Evolutionary conservation across 1,140 invertebrate species (phyloP).

Genomic region (Aethina tumida): DNA sequence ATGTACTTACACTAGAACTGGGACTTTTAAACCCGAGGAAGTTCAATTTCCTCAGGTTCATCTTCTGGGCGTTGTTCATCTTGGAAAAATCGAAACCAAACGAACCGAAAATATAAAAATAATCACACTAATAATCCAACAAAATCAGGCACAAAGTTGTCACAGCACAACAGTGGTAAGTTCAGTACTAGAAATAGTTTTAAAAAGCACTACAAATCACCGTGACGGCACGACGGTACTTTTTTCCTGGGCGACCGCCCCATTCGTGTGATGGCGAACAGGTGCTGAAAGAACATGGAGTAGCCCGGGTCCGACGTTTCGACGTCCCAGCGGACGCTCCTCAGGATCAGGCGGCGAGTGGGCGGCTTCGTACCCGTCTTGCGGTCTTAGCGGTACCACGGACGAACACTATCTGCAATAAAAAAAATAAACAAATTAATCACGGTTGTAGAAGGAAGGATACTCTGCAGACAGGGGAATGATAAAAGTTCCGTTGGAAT

Average conservation of each 20-base stretch:
- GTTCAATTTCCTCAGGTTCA: slow-evolving; percentile 30
- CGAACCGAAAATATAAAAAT: too few species aligned
- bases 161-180: too few species aligned
- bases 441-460: too few species aligned
- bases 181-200: not conserved
- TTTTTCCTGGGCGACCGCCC: slow-evolving; percentile 36
- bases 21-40: slow-evolving; percentile 34
- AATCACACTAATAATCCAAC: slow-evolving; percentile 7
- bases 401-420: too few species aligned
- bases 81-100: too few species aligned
- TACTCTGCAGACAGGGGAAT: too few species aligned
- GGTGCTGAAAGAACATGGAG: slow-evolving; percentile 34
- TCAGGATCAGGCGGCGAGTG: slow-evolving; percentile 4
- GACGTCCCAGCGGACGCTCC: slow-evolving; percentile 15
- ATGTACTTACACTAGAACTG: too few species aligned
- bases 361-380: slow-evolving; percentile 14
- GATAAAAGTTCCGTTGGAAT: too few species aligned
- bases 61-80: slow-evolving; percentile 28
- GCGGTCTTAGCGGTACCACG: not conserved
- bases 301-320: slow-evolving; percentile 29
- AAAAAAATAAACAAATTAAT: too few species aligned
- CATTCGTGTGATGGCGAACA: slow-evolving; percentile 33
- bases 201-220: not conserved
- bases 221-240: slow-evolving; percentile 13
- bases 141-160: too few species aligned